Evolutionary conservation across 2,113 vertebrate species (phyloP), one percentile per base, ranked within the genome.

Genomic region (Ascaphus truei): DNA sequence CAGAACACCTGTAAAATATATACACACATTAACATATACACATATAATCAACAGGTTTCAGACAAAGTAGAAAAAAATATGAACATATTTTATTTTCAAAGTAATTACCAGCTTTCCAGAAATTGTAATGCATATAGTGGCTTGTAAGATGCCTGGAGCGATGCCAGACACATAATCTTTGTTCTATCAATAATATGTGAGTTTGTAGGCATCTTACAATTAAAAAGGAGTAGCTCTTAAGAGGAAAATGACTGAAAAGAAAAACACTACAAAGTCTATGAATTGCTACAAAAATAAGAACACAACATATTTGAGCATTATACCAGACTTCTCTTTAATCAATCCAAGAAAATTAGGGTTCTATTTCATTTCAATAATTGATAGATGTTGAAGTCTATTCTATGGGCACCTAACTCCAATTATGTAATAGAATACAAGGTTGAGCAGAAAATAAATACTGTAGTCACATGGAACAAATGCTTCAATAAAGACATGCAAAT

Each of bases 321-420:
- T 27, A 41, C 16, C 25, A 20, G 16, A 41, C 48, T 55, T 41
- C 39, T 12, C 23, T 45, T 45, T 53, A 55, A 66, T 66, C 50
- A 55, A 50, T 63, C 20, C 30, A 55, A 26, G 26, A 43, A 55
- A 66, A 66, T 39, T 55, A 36, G 63, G 33, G 36, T 43, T 16
- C 52, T 55, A 55, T 55, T 66, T 66, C 20, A 66, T 66, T 55
- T 55, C 63, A 66, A 12, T 43, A 36, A 55, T 33, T 66, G 50
- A 66, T 66, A 31, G 33, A 63, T 55, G 55, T 33, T 66, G 52
- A 65, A 65, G 23, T 16, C 23, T 65, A 29, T 23, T 66, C 37
- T 66, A 25, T 36, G 52, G 62, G 20, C 62, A 43, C 37, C 26
- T 43, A 53, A 31, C 33, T 18, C 50, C 43, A 66, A 66, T 66